These are phyloP conservation scores for Triplophysa yarkandensis DNA, from an alignment of 2,797 vertebrate genomes.

Conservation along the genomic window DNA sequence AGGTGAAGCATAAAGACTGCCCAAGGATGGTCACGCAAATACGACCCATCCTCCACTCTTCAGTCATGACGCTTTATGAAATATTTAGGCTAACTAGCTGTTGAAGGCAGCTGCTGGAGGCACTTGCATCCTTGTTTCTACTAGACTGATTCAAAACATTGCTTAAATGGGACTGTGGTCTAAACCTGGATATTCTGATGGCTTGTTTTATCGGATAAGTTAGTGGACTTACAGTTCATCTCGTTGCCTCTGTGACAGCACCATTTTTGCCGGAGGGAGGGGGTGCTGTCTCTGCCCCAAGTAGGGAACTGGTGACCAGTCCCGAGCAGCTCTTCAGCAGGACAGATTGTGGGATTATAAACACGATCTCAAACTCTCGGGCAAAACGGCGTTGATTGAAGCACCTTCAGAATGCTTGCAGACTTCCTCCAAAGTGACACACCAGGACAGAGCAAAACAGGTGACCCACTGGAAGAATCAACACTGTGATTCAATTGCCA, in stretches of 20 bases:
- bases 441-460: slow-evolving; percentile 70
- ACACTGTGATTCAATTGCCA: slow-evolving; percentile 77
- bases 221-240: slow-evolving; percentile 92
- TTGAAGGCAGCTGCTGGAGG: slow-evolving; percentile 60
- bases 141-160: neutral
- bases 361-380: slow-evolving; percentile 1
- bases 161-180: neutral
- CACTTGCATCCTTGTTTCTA: slow-evolving; percentile 48
- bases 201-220: neutral
- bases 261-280: slow-evolving; percentile 83
- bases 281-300: slow-evolving; percentile 74
- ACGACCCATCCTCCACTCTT: slow-evolving; percentile 54
- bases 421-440: slow-evolving; percentile 51
- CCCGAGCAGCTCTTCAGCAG: slow-evolving; percentile 45
- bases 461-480: slow-evolving; percentile 62
- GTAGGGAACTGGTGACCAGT: slow-evolving; percentile 51
- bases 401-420: slow-evolving; percentile 3
- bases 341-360: slow-evolving; percentile 14
- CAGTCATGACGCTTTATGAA: slow-evolving; percentile 70
- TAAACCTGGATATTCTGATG: neutral
- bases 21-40: neutral
- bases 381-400: slow-evolving; percentile 5
- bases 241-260: slow-evolving; percentile 99
- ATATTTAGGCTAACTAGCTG: slow-evolving; percentile 71
- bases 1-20: neutral